Conservation (phyloP, 2,888 invertebrate genomes). For the Trichopria drosophilae region DNA sequence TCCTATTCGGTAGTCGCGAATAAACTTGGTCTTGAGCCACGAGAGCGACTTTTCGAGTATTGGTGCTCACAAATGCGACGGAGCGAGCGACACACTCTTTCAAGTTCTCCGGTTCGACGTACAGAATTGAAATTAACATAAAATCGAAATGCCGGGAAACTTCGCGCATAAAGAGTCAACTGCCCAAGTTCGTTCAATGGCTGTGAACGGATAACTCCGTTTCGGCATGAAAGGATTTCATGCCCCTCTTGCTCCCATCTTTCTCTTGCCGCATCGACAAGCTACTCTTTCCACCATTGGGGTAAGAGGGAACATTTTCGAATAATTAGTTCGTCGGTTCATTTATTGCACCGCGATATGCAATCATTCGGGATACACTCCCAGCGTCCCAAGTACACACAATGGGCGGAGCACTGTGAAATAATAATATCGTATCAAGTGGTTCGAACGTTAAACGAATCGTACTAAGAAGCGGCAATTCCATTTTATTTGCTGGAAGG, state of each 20-base stretch:
- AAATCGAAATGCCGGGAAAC: constrained; percentile 56
- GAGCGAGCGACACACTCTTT: constrained; percentile 45
- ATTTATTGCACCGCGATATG: too few relatives aligned
- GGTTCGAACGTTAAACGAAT: too few relatives aligned
- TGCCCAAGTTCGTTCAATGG: constrained; percentile 55
- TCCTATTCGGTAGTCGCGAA: constrained; percentile 49
- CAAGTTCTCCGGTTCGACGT: constrained; percentile 47
- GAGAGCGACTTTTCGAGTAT: constrained; percentile 37
- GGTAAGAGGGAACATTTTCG: too few relatives aligned
- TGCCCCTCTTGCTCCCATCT: constrained; percentile 28
- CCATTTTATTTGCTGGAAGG: too few relatives aligned
- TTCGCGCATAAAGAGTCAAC: constrained; percentile 57
- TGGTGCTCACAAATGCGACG: constrained; percentile 36
- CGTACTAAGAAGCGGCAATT: too few relatives aligned
- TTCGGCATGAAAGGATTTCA: constrained; percentile 45
- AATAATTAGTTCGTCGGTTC: too few relatives aligned
- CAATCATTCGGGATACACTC: too few relatives aligned
- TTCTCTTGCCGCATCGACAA: constrained; percentile 5
- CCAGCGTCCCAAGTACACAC: too few relatives aligned
- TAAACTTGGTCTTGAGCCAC: constrained; percentile 46
- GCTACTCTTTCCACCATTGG: too few relatives aligned
- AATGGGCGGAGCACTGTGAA: too few relatives aligned
- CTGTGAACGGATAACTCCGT: constrained; percentile 48
- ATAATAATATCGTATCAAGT: too few relatives aligned
- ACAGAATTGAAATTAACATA: constrained; percentile 57